Evolutionary conservation across 2,888 invertebrate species (phyloP).

Genomic region (Adela reaumurella): DNA sequence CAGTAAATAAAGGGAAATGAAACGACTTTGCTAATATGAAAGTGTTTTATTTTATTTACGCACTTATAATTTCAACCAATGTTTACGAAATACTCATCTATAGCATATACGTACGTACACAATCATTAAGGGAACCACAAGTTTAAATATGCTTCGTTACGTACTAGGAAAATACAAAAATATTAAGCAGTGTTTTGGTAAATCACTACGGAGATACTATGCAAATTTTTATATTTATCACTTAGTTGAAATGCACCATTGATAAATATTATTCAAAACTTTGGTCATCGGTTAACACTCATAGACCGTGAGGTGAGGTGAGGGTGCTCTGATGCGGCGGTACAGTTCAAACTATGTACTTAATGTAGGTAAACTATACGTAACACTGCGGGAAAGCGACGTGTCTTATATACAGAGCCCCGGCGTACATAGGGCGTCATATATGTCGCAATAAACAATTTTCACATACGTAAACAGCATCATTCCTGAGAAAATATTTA

Average conservation of each 20-base stretch:
- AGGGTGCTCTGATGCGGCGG: neutral
- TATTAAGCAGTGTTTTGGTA: conserved; percentile 49
- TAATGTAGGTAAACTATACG: no score
- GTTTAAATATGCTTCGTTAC: conserved; percentile 35
- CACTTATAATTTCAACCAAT: conserved; percentile 56
- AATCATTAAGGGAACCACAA: conserved; percentile 46
- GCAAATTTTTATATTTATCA: neutral
- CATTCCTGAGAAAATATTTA: no score
- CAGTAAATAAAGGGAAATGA: neutral
- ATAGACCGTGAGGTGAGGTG: conserved; percentile 23
- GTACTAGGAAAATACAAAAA: conserved; percentile 55
- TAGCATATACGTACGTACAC: conserved; percentile 50
- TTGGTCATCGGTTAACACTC: conserved; percentile 40
- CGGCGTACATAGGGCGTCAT: no score
- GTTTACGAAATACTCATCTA: conserved; percentile 49
- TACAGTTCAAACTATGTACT: no score
- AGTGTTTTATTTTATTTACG: conserved; percentile 58
- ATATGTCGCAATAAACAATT: no score
- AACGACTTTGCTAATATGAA: conserved; percentile 34
- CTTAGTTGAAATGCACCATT: conserved; percentile 35
- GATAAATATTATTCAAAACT: conserved; percentile 17
- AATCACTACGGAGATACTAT: conserved; percentile 27
- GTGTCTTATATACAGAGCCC: no score
- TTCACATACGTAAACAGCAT: no score
- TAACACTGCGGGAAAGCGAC: no score